Conservation (phyloP, 1,140 invertebrate genomes). For the Drosophila persimilis region DNA sequence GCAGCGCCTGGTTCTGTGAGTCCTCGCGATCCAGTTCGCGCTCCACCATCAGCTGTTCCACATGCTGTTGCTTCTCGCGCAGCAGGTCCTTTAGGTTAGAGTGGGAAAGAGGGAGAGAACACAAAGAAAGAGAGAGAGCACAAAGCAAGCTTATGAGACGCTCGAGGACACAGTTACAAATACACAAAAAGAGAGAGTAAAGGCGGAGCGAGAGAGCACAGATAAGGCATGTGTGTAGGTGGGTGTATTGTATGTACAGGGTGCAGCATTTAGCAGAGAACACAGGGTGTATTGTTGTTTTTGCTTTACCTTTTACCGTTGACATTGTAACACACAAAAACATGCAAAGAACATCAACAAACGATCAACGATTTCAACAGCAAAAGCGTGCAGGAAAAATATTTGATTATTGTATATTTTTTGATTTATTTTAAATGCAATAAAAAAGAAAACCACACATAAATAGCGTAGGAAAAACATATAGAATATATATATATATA, state of each 20-base stretch:
- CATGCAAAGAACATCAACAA: slow-evolving; percentile 43
- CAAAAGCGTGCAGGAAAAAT: slow-evolving; percentile 71
- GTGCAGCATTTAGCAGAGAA: slow-evolving; percentile 34
- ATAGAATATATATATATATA: slow-evolving; percentile 23
- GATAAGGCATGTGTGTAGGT: slow-evolving; percentile 19
- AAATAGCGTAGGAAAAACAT: slow-evolving; percentile 26
- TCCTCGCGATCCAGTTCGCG: slow-evolving; percentile 94
- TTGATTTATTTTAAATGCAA: slow-evolving; percentile 37
- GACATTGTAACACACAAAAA: slow-evolving; percentile 38
- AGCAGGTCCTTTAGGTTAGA: slow-evolving; percentile 89
- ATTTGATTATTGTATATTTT: slow-evolving; percentile 9
- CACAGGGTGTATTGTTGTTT: slow-evolving; percentile 15
- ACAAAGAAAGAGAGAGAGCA: slow-evolving; percentile 25
- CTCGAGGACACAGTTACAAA: slow-evolving; percentile 29
- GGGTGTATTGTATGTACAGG: slow-evolving; percentile 35
- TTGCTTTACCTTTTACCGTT: slow-evolving; percentile 28
- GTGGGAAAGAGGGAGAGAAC: slow-evolving; percentile 1
- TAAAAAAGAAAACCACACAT: slow-evolving; percentile 38
- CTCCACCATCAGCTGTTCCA: slow-evolving; percentile 94
- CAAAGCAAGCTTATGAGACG: slow-evolving; percentile 64
- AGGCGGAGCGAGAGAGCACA: slow-evolving; percentile 1
- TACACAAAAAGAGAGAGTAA: slow-evolving; percentile 7
- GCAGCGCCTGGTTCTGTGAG: slow-evolving; percentile 85
- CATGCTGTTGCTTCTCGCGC: slow-evolving; percentile 96
- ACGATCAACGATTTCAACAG: slow-evolving; percentile 45